Evolutionary conservation across 2,113 vertebrate species (phyloP).

Genomic region (Pao palembangensis): DNA sequence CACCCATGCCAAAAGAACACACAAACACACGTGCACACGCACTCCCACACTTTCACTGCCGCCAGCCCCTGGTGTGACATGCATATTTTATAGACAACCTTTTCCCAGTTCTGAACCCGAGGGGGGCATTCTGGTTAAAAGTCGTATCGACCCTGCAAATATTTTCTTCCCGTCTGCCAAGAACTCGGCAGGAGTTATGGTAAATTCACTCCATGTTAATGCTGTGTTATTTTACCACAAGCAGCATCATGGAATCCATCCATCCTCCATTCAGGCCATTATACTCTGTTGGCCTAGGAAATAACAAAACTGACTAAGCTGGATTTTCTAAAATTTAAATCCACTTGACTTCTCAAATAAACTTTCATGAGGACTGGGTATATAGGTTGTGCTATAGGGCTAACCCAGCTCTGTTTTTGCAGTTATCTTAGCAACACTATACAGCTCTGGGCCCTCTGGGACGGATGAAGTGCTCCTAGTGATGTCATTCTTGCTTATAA

Average conservation of each 20-base stretch:
- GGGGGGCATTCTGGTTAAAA: slow-evolving; percentile 65
- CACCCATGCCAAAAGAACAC: slow-evolving; percentile 4
- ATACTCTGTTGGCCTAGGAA: no score
- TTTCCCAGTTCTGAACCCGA: slow-evolving; percentile 55
- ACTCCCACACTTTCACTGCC: slow-evolving; percentile 22
- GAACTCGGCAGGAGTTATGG: slow-evolving; percentile 34
- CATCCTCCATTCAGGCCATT: no score
- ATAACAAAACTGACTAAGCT: no score
- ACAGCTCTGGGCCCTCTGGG: slow-evolving; percentile 20
- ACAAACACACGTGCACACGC: slow-evolving; percentile 4
- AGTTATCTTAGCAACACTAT: slow-evolving; percentile 14
- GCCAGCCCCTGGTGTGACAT: slow-evolving; percentile 51
- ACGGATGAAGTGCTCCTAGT: slow-evolving; percentile 7
- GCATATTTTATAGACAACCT: slow-evolving; percentile 76
- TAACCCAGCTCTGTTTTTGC: slow-evolving; percentile 1
- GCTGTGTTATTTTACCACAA: background rate
- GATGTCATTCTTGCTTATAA: slow-evolving; percentile 46
- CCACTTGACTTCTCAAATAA: no score
- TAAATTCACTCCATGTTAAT: slow-evolving; percentile 31
- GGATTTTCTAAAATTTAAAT: no score
- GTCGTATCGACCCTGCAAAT: slow-evolving; percentile 59
- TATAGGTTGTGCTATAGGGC: background rate
- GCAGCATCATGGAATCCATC: no score
- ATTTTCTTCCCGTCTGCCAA: slow-evolving; percentile 47
- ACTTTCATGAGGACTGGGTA: no score